phyloP scores from a whole-genome alignment of 2,113 vertebrate species.

The Trematomus loennbergii region DNA sequence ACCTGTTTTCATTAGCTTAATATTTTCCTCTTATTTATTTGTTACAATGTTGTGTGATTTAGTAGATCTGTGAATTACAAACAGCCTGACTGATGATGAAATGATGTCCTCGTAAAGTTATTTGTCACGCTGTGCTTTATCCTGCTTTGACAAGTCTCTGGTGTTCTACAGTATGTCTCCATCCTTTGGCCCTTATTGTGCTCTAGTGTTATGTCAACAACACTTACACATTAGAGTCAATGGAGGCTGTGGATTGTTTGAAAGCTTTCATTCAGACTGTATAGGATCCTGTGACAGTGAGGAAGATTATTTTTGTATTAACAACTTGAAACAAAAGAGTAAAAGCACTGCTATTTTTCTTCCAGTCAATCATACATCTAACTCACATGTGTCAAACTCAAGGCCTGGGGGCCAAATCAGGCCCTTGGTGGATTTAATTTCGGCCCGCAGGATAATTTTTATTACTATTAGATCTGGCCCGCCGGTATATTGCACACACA shows the following conservation, averaged over 20 bases:
- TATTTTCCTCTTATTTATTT: background rate
- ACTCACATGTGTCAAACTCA: too few species aligned
- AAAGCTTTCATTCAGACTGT: background rate
- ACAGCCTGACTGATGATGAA: background rate
- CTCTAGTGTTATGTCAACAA: background rate
- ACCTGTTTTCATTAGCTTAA: background rate
- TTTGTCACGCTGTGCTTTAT: background rate
- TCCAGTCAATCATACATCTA: background rate
- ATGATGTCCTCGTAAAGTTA: background rate
- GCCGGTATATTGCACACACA: too few species aligned
- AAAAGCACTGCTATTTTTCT: slow-evolving; percentile 6
- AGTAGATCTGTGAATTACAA: background rate
- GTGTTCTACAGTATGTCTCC: background rate
- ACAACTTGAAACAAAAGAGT: background rate
- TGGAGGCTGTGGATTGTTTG: background rate
- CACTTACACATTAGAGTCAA: background rate
- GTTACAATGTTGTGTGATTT: background rate
- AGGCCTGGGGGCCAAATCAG: too few species aligned
- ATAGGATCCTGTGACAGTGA: background rate
- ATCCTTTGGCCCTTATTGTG: background rate
- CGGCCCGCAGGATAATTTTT: too few species aligned
- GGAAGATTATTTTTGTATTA: too few species aligned
- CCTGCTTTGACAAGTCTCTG: background rate
- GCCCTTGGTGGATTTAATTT: too few species aligned
- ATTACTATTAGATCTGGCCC: too few species aligned